phyloP scores from a whole-genome alignment of 2,888 invertebrate species.

The Biston stratarius region DNA sequence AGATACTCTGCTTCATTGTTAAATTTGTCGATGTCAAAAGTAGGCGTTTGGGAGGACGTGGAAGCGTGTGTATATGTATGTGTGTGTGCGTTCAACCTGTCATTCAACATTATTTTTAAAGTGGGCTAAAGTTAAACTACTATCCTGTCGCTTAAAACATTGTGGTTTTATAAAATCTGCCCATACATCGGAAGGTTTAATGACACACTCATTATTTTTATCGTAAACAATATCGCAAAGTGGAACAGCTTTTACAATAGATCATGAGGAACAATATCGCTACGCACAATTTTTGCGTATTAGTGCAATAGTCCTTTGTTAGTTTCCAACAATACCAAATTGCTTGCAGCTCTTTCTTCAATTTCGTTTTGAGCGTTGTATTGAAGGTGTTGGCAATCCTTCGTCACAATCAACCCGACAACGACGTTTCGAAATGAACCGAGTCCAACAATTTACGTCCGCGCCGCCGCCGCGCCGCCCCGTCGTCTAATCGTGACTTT shows the following conservation, averaged over 20 bases:
- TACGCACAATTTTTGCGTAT: constrained; percentile 22
- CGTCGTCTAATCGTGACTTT: constrained; percentile 67
- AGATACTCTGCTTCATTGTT: no score
- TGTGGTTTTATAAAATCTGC: no score
- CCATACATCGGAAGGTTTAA: no score
- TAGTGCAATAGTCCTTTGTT: constrained; percentile 28
- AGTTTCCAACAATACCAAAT: constrained; percentile 25
- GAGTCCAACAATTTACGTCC: constrained; percentile 47
- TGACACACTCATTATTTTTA: no score
- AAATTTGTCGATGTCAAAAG: no score
- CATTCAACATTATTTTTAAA: no score
- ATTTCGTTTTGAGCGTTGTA: constrained; percentile 34
- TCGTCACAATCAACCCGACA: constrained; percentile 45
- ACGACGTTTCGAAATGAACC: constrained; percentile 58
- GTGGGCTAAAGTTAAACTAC: no score
- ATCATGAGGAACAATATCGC: neutral
- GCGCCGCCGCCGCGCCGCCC: constrained; percentile 37
- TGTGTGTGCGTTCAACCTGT: no score
- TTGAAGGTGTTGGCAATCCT: constrained; percentile 44
- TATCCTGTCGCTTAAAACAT: no score
- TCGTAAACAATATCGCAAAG: no score
- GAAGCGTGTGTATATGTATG: no score
- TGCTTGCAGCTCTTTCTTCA: constrained; percentile 30
- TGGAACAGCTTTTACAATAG: neutral
- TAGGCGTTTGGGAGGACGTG: no score